A percentile compares a stretch with the other conserved stretches of the same genome.
Conservation (phyloP, 2,888 invertebrate species). For the Formica aserva region DNA sequence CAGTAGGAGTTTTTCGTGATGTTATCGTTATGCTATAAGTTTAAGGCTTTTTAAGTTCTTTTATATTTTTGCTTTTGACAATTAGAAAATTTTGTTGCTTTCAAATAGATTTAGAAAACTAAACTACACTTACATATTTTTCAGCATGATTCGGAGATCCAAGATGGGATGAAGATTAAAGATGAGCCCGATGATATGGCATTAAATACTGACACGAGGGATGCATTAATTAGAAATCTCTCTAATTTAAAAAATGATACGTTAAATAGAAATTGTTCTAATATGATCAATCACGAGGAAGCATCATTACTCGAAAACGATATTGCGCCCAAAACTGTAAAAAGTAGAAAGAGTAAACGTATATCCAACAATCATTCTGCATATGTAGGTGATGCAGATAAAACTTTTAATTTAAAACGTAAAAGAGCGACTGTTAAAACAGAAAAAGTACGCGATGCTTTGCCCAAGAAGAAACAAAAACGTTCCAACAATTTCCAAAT, state of each 20-base stretch:
- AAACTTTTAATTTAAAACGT: conserved; percentile 14
- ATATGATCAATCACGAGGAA: not conserved
- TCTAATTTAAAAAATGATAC: conserved; percentile 11
- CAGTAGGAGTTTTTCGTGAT: not conserved
- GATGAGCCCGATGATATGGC: conserved; percentile 53
- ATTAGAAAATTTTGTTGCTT: not conserved
- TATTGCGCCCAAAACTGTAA: not conserved
- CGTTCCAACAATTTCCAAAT: conserved; percentile 2
- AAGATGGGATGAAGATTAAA: conserved; percentile 49
- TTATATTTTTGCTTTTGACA: not conserved
- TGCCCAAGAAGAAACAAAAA: not conserved
- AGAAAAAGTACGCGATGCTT: not conserved
- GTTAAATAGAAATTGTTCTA: not conserved
- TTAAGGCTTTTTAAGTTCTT: not conserved
- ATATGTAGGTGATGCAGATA: not conserved
- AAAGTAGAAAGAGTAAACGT: conserved; percentile 18
- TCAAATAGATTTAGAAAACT: not conserved
- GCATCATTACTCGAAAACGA: not conserved
- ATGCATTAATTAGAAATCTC: not conserved
- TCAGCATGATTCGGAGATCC: conserved; percentile 41
- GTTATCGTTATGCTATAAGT: not conserved
- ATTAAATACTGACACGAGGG: not conserved
- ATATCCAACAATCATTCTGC: not conserved
- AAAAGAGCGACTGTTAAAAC: not conserved
- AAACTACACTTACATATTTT: conserved; percentile 55